Evolutionary conservation across 2,113 vertebrate genomes (phyloP).

Genomic region (Scytalopus superciliaris): DNA sequence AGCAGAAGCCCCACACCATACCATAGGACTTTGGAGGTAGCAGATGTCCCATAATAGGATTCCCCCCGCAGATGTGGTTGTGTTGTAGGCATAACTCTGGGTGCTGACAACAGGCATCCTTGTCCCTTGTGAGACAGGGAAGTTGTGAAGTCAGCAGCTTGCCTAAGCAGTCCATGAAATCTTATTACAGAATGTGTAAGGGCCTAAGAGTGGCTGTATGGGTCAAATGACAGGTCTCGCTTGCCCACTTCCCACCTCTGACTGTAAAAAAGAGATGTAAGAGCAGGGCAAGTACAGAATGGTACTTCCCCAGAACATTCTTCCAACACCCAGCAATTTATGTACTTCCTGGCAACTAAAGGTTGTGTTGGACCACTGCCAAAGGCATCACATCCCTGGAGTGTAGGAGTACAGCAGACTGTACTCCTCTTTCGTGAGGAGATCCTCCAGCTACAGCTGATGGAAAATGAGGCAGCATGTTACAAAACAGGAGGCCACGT

Average conservation of each 20-base stretch:
- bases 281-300: background rate
- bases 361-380: background rate
- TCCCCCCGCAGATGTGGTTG: background rate
- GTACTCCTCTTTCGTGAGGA: background rate
- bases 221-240: background rate
- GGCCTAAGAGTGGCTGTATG: background rate
- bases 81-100: rapidly evolving
- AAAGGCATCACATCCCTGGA: background rate
- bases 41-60: rapidly evolving
- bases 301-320: background rate
- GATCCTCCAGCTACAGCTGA: background rate
- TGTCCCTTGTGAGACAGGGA: background rate
- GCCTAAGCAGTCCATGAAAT: background rate
- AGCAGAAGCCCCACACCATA: background rate
- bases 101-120: background rate
- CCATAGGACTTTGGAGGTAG: background rate
- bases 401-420: background rate
- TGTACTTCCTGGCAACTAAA: background rate
- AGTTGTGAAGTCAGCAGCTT: background rate
- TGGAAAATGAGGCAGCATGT: background rate
- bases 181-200: background rate
- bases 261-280: background rate
- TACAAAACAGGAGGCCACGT: background rate
- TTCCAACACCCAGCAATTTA: background rate
- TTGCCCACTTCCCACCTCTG: background rate